Evolutionary conservation across 2,888 invertebrate species (phyloP), one percentile per base, ranked within the genome.

Genomic region (Hemicrepidius hirtus): DNA sequence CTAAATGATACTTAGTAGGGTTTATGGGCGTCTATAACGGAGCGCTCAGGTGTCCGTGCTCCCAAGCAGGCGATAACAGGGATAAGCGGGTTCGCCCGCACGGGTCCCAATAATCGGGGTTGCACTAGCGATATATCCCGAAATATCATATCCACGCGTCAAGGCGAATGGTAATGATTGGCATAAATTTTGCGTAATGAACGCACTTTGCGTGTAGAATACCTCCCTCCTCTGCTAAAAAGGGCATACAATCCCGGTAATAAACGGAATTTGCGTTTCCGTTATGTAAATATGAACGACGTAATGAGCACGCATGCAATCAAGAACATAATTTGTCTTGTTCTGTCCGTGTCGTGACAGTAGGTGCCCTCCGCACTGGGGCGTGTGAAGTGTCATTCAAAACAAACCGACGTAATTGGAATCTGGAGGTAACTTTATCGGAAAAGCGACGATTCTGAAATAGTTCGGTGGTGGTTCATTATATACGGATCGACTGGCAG

Each of bases 101-200:
- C 78, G 78, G 79, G 80, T 81, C 80, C 80, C 80, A 80, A 82
- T 85, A 85, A 85, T 84, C 85, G 84, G 83, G 77, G 79, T 80
- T 82, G 84, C 84, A 68, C 53, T 41, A 64, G 57, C 44, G 55
- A 72, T 73, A 73, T 73, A 73, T 73, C 64, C 65, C 68, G 40
- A 72, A 85, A 85, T 86, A 85, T 85, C 86, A 85, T 86, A 86
- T 85, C 84, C 85, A 80, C 77, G 82, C 84, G 86, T 85, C 85
- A 85, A 82, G 85, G 80, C 80, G 83, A 85, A 86, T 83, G 85
- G 84, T 86, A 86, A 86, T 85, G 86, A 86, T 86, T 86, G 86
- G 84, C 85, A 86, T 86, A 86, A 86, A 86, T 86, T 86, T 83
- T 78, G 80, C 83, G 83, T 85, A 85, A 85, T 85, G 85, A 85